Percentiles rank a stretch among this genome's conserved stretches.
Evolutionary conservation across 2,888 invertebrate species (phyloP).

Genomic region (Plebejus melissa): DNA sequence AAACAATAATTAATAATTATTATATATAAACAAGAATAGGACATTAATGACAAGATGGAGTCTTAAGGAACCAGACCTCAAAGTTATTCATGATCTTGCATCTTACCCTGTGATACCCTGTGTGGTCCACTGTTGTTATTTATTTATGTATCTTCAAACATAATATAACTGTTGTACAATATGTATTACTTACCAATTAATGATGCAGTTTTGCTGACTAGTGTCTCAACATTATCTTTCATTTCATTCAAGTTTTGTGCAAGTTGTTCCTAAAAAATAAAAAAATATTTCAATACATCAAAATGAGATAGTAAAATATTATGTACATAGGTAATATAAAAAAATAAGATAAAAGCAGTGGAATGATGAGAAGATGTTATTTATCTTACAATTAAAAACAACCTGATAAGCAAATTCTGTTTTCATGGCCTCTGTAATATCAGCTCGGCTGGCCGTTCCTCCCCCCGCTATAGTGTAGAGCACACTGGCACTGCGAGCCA

Average conservation of each 20-base stretch:
- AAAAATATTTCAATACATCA: slow-evolving; percentile 26
- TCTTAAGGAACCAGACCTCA: too few species aligned
- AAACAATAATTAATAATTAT: not conserved
- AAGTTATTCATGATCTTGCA: too few species aligned
- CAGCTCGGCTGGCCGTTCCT: slow-evolving; percentile 50
- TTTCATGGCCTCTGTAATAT: slow-evolving; percentile 69
- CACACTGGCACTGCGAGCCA: slow-evolving; percentile 70
- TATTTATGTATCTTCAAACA: too few species aligned
- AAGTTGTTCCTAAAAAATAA: slow-evolving; percentile 58
- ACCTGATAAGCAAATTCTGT: slow-evolving; percentile 71
- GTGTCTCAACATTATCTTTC: slow-evolving; percentile 64
- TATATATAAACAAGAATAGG: too few species aligned
- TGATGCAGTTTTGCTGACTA: slow-evolving; percentile 64
- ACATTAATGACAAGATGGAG: too few species aligned
- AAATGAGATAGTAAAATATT: not conserved
- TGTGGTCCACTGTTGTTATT: too few species aligned
- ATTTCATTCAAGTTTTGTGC: slow-evolving; percentile 62
- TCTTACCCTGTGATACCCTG: too few species aligned
- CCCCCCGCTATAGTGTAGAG: slow-evolving; percentile 68
- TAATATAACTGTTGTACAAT: too few species aligned
- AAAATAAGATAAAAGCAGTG: not conserved
- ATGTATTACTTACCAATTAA: slow-evolving; percentile 56
- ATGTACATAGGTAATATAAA: not conserved
- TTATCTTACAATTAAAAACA: not conserved
- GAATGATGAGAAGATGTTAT: not conserved